Percentiles rank a stretch among this genome's conserved stretches.
phyloP scores from a whole-genome alignment of 35 echinoderm and acorn worm species.

The Lytechinus pictus region DNA sequence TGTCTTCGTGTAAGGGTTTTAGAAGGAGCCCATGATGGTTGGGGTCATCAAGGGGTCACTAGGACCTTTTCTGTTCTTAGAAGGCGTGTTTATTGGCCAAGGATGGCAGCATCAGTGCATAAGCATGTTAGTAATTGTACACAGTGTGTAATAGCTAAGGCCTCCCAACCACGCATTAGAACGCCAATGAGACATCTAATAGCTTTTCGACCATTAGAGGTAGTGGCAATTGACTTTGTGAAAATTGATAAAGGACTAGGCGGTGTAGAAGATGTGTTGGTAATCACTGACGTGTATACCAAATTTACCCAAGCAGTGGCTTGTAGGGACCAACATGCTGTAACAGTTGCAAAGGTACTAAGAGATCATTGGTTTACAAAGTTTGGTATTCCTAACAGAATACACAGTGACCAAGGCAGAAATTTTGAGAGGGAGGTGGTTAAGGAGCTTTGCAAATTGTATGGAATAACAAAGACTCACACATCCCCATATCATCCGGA shows the following conservation, averaged over 20 bases:
- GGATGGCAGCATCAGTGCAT: no score
- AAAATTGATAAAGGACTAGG: background rate
- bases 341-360: background rate
- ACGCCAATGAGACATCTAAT: background rate
- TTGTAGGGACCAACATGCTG: background rate
- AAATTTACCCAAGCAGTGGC: background rate
- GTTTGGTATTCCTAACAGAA: background rate
- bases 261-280: background rate
- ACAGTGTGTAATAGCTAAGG: background rate
- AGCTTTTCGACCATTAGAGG: background rate
- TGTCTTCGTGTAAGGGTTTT: no score
- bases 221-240: background rate
- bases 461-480: no score
- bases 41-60: no score
- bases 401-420: no score
- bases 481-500: no score
- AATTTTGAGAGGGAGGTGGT: no score
- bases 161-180: background rate
- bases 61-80: no score
- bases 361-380: background rate
- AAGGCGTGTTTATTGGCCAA: no score
- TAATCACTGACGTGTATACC: background rate
- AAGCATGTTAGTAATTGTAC: background rate
- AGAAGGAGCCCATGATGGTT: no score
- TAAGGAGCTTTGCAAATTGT: no score